Evolutionary conservation across 1,140 invertebrate species (phyloP), one percentile per base, ranked within the genome.

Genomic region (Drosophila mayri): DNA sequence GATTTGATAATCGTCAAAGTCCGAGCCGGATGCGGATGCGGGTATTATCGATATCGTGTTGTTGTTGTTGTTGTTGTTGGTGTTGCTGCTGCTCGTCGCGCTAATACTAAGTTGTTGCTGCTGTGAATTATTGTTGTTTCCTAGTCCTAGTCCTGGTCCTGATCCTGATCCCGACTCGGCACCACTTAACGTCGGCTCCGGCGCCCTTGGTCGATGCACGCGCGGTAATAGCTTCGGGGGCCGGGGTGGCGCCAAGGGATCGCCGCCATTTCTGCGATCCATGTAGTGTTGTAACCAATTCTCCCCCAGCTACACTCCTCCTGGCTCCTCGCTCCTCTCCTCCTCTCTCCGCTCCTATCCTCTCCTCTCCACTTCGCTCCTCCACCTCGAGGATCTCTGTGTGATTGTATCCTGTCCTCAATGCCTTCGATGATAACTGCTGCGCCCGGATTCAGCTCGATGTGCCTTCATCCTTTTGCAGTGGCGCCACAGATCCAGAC

Each of bases 231-330:
- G 94, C 93, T 94, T 94, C 91, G 94, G 94, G 94, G 94, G 94
- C 93, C 94, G 93, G 92, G 94, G 94, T 93, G 94, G 94, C 93
- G 93, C 94, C 94, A 94, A 94, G 93, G 94, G 94, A 94, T 95
- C 94, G 94, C 94, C 95, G 93, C 94, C 94, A 94, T 94, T 93
- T 93, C 93, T 94, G 93, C 93, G 92, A 93, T 88, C 92, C 93
- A 93, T 93, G 92, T 86, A 93, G 88, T 91, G 87, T 90, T 74
- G 63, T 68, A 81, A 80, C 85, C 85, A 81, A 90, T 66, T 63
- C 67, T 63, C 68, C 79, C 76, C 79, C 74, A 75, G 63, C 74
- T 77, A 37, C 71, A 52, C 73, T 58, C 50, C 41, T 35, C 50
- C 20, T 70, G 70, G 47, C 68, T 61, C 72, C 52, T 57, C 73